These are phyloP conservation scores for Theristicus caerulescens DNA, from an alignment of 2,113 vertebrate species.

Conservation along the genomic window DNA sequence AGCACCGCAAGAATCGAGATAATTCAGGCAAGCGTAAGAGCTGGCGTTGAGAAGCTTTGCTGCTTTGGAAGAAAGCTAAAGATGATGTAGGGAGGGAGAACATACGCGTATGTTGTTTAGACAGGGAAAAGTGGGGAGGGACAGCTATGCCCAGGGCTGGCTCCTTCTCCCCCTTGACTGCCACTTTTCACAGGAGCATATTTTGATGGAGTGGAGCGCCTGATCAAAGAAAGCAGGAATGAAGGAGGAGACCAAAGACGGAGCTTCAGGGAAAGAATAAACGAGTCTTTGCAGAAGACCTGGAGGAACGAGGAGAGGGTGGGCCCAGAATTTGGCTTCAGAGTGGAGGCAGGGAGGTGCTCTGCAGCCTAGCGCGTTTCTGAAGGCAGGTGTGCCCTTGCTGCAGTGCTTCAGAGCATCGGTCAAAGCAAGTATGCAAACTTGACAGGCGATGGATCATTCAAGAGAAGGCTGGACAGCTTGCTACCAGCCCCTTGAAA, in stretches of 20 bases:
- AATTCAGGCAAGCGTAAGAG: not conserved
- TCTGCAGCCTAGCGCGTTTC: not conserved
- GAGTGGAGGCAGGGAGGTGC: not conserved
- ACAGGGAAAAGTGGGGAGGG: not conserved
- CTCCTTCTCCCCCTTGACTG: not conserved
- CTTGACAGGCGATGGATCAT: constrained; percentile 51
- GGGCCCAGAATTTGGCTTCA: not conserved
- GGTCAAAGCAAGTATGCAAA: constrained; percentile 30
- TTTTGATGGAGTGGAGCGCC: constrained; percentile 13
- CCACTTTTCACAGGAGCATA: not conserved
- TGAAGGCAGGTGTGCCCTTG: constrained; percentile 1
- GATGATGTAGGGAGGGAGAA: not conserved
- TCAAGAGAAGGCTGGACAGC: not conserved
- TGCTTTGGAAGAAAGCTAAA: not conserved
- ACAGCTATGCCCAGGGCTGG: not conserved
- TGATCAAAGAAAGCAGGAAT: constrained; percentile 33
- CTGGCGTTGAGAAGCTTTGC: not conserved
- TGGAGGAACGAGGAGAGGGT: not conserved
- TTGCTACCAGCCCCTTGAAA: not conserved
- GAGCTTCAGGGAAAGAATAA: constrained; percentile 53
- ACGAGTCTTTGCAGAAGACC: constrained; percentile 27
- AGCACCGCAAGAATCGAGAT: not conserved
- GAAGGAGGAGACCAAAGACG: constrained; percentile 41
- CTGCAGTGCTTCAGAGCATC: not conserved
- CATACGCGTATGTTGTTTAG: rapidly evolving